Evolutionary conservation across 2,797 vertebrate genomes (phyloP).

Genomic region (Cygnus olor): DNA sequence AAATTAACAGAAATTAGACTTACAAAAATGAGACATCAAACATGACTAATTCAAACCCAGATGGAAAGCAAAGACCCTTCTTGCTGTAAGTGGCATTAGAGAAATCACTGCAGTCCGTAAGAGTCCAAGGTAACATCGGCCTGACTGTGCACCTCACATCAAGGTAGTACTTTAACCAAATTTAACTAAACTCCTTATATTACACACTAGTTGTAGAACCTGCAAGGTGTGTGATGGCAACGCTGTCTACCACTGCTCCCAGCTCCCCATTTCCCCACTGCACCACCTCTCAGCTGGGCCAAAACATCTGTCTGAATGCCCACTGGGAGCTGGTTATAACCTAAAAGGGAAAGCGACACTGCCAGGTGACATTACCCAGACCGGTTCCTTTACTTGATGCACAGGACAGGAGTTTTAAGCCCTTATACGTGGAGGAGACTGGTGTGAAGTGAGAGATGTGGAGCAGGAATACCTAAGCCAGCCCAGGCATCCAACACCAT

Average conservation of each 20-base stretch:
- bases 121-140: background rate
- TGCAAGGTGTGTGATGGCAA: background rate
- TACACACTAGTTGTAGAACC: background rate
- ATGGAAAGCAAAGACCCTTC: background rate
- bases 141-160: background rate
- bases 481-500: background rate
- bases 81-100: background rate
- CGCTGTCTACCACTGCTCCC: background rate
- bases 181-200: background rate
- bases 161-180: accelerated
- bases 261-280: background rate
- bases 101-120: background rate
- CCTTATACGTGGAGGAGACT: background rate
- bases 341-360: background rate
- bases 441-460: background rate
- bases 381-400: background rate
- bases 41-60: background rate
- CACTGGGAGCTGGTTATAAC: background rate
- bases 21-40: background rate
- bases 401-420: background rate
- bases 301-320: background rate
- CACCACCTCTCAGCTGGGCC: background rate
- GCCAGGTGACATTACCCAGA: background rate
- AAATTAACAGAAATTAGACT: background rate
- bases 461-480: background rate